phyloP scores from a whole-genome alignment of 2,113 vertebrate species.

The Balaenoptera acutorostrata region DNA sequence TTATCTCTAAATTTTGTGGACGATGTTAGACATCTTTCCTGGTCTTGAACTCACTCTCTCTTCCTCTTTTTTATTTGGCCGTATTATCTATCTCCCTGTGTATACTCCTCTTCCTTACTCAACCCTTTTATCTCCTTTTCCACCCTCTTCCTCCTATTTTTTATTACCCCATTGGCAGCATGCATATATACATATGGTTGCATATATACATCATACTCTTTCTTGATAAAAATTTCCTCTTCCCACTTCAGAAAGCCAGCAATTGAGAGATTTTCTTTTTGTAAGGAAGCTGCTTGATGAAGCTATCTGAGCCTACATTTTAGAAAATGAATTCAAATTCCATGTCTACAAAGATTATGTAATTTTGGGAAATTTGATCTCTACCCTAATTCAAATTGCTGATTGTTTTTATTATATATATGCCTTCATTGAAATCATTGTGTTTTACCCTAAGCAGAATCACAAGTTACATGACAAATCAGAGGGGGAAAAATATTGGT shows the following conservation, averaged over 20 bases:
- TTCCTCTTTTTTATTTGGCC: neutral
- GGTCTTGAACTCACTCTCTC: neutral
- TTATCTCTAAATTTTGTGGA: slow-evolving; percentile 6
- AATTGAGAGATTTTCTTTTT: neutral
- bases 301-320: neutral
- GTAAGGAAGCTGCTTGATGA: neutral
- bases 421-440: neutral
- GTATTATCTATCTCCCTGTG: neutral
- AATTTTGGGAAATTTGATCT: neutral
- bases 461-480: neutral
- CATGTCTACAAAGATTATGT: neutral
- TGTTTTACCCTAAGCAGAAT: slow-evolving; percentile 25
- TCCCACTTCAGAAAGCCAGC: neutral
- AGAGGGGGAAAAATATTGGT: neutral
- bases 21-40: neutral
- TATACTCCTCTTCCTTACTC: neutral
- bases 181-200: neutral
- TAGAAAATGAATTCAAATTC: slow-evolving; percentile 41
- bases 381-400: neutral
- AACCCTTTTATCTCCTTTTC: neutral
- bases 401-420: neutral
- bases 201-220: neutral
- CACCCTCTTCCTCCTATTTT: neutral
- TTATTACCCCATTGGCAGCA: neutral
- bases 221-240: neutral